phyloP scores from a whole-genome alignment of 2,888 invertebrate genomes.

The Eristalinus sepulchralis region DNA sequence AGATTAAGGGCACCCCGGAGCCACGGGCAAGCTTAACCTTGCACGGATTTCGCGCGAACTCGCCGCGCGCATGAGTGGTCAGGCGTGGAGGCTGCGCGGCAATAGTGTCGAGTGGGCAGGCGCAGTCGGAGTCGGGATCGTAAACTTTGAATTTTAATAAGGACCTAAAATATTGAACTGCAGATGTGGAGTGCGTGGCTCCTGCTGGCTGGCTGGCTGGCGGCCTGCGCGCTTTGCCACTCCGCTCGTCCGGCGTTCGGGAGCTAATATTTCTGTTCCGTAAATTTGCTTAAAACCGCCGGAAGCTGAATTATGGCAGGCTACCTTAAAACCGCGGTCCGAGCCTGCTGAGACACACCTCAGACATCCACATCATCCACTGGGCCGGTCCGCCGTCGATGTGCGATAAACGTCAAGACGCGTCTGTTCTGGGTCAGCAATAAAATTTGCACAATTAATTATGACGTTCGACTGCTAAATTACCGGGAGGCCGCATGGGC shows the following conservation, averaged over 20 bases:
- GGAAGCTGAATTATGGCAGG: constrained; percentile 64
- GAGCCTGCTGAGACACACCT: constrained; percentile 50
- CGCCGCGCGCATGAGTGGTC: constrained; percentile 39
- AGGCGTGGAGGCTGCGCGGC: constrained; percentile 15
- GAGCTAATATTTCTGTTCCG: constrained; percentile 64
- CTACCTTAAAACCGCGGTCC: constrained; percentile 61
- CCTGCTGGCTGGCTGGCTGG: constrained; percentile 23
- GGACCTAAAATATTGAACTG: constrained; percentile 61
- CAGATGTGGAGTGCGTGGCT: constrained; percentile 54
- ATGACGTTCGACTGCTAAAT: constrained; percentile 66
- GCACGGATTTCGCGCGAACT: constrained; percentile 52
- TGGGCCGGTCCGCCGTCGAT: constrained; percentile 19
- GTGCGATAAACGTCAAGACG: constrained; percentile 59
- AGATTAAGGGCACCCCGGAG: constrained; percentile 16
- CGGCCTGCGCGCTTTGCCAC: background rate
- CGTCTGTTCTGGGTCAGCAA: constrained; percentile 53
- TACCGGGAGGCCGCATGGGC: constrained; percentile 43
- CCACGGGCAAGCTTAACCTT: constrained; percentile 46
- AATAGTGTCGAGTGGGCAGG: constrained; percentile 52
- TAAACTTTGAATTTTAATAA: constrained; percentile 70
- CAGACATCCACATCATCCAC: constrained; percentile 21
- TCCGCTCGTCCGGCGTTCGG: constrained; percentile 19
- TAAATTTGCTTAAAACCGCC: constrained; percentile 69
- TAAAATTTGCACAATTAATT: constrained; percentile 69
- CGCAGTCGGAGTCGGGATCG: constrained; percentile 22